Percentiles rank a stretch among this genome's conserved stretches.
Evolutionary conservation across 92 coral and sea anemone species (phyloP).

Genomic region (Virgularia gustaviana): DNA sequence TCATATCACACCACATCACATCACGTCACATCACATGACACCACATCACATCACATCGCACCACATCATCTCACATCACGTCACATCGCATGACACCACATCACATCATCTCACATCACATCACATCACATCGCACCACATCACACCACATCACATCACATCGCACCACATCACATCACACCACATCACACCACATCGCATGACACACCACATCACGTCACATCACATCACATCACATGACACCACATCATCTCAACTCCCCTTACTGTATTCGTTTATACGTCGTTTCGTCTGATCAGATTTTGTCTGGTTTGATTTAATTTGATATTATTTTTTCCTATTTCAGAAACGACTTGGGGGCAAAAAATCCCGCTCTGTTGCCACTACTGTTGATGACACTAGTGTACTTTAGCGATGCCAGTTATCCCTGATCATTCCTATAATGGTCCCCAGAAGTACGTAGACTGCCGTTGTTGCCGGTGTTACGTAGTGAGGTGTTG

Average conservation of each 20-base stretch:
- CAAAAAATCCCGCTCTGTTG: constrained; percentile 29
- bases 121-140: not conserved
- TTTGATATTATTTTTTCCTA: not conserved
- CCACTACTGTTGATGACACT: constrained; percentile 32
- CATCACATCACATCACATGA: not conserved
- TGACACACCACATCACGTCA: not conserved
- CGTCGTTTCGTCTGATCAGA: no score
- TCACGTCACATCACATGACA: not conserved
- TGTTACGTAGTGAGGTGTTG: no score
- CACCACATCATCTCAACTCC: not conserved
- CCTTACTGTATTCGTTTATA: not conserved
- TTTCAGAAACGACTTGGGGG: constrained; percentile 28
- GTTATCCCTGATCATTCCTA: no score
- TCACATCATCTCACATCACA: not conserved
- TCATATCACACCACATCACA: not conserved
- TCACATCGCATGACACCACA: not conserved
- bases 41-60: not conserved
- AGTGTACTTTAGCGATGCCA: constrained; percentile 24
- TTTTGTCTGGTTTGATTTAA: not conserved
- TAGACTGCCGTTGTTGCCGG: no score
- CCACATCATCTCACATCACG: not conserved
- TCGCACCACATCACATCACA: not conserved
- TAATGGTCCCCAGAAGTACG: no score
- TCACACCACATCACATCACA: not conserved
- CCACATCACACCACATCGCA: not conserved